Conservation (phyloP, 2,888 invertebrate genomes). For the Octodonta nipae region DNA sequence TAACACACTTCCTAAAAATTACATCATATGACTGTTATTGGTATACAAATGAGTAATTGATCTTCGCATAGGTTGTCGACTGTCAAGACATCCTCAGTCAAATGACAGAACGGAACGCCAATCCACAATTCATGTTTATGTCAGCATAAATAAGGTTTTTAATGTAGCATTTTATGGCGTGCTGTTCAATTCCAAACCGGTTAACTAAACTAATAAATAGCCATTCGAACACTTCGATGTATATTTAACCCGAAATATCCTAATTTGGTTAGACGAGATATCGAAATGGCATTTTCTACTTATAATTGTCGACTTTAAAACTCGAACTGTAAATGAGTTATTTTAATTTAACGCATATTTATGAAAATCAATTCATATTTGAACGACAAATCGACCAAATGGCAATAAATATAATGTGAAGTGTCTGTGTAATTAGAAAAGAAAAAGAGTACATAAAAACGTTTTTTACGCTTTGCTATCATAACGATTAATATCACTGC, state of each 20-base stretch:
- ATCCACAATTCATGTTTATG: slow-evolving; percentile 23
- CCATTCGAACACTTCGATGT: slow-evolving; percentile 7
- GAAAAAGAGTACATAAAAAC: too few species aligned
- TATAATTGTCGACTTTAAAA: slow-evolving; percentile 14
- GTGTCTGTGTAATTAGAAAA: background rate
- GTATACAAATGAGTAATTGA: too few species aligned
- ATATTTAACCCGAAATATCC: slow-evolving; percentile 18
- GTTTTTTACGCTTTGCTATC: too few species aligned
- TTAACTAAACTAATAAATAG: slow-evolving; percentile 21
- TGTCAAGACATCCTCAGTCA: too few species aligned
- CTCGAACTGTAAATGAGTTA: background rate
- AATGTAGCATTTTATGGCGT: slow-evolving; percentile 18
- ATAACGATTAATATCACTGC: too few species aligned
- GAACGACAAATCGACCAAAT: background rate
- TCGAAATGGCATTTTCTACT: slow-evolving; percentile 19
- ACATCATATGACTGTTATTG: too few species aligned
- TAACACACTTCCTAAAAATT: too few species aligned
- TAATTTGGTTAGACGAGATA: slow-evolving; percentile 22
- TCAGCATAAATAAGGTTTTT: slow-evolving; percentile 21
- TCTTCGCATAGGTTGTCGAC: too few species aligned
- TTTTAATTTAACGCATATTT: background rate
- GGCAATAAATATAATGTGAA: background rate
- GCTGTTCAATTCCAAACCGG: slow-evolving; percentile 20
- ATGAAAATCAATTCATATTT: slow-evolving; percentile 1
- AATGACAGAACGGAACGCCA: too few species aligned